A percentile compares a stretch with the other conserved stretches of the same genome.
Evolutionary conservation across 2,113 vertebrate species (phyloP).

Genomic region (Kryptolebias marmoratus): DNA sequence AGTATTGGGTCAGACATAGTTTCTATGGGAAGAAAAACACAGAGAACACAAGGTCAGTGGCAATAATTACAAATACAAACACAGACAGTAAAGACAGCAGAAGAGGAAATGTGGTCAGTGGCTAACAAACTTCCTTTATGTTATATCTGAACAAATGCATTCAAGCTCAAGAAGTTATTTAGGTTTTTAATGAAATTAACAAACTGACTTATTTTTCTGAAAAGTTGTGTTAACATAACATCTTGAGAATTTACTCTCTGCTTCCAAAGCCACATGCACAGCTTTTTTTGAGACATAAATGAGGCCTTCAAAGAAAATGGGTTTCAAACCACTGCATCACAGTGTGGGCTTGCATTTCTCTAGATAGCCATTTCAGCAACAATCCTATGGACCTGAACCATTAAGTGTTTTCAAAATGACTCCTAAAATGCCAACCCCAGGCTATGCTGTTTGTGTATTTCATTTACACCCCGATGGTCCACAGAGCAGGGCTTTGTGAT

Average conservation of each 20-base stretch:
- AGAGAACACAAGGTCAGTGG: no score
- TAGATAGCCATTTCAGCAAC: not conserved
- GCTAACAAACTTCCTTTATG: no score
- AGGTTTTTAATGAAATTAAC: not conserved
- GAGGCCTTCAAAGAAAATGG: not conserved
- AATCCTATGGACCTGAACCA: not conserved
- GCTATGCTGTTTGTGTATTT: not conserved
- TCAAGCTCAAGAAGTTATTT: not conserved
- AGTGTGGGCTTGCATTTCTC: not conserved
- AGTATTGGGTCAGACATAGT: no score
- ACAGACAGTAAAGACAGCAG: no score
- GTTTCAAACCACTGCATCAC: not conserved
- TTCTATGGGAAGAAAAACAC: no score
- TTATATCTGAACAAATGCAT: no score
- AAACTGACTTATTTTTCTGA: not conserved
- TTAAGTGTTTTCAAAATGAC: not conserved
- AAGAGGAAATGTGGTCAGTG: no score
- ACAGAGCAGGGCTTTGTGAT: slow-evolving; percentile 17
- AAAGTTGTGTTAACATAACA: no score
- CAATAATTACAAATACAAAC: no score
- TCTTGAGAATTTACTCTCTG: no score
- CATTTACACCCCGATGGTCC: slow-evolving; percentile 9
- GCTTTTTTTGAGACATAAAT: not conserved
- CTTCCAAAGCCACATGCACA: no score
- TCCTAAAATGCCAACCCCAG: not conserved